Evolutionary conservation across 2,797 vertebrate species (phyloP).

Genomic region (Sparus aurata): DNA sequence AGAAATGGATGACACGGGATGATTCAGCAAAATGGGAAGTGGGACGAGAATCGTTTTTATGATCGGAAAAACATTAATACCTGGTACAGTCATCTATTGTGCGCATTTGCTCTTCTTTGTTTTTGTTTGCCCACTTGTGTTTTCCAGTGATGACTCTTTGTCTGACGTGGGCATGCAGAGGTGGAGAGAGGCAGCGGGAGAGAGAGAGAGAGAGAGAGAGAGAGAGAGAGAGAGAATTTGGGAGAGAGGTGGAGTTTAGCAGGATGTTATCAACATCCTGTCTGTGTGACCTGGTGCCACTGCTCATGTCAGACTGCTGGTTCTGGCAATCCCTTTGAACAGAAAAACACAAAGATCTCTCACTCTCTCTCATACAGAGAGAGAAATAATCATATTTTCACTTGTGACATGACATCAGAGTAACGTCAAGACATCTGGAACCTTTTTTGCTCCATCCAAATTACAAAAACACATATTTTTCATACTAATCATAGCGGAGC

Average conservation of each 20-base stretch:
- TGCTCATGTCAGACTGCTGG: slow-evolving; percentile 68
- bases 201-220: slow-evolving; percentile 20
- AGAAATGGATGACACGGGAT: slow-evolving; percentile 26
- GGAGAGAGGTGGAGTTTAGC: slow-evolving; percentile 58
- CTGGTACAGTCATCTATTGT: neutral
- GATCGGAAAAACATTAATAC: slow-evolving; percentile 9
- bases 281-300: slow-evolving; percentile 70
- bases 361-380: neutral
- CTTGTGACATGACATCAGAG: neutral
- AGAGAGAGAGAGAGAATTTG: slow-evolving; percentile 27
- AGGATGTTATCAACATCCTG: slow-evolving; percentile 78
- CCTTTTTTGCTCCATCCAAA: neutral
- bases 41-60: neutral
- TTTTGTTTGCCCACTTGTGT: slow-evolving; percentile 10
- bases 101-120: neutral
- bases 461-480: neutral
- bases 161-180: slow-evolving; percentile 22
- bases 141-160: slow-evolving; percentile 4
- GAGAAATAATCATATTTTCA: neutral
- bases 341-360: slow-evolving; percentile 19
- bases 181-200: slow-evolving; percentile 30
- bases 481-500: neutral
- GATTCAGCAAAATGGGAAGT: slow-evolving; percentile 45
- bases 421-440: neutral
- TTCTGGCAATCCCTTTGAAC: slow-evolving; percentile 50